Evolutionary conservation across 2,888 invertebrate genomes (phyloP).

Genomic region (Drosophila rellima): DNA sequence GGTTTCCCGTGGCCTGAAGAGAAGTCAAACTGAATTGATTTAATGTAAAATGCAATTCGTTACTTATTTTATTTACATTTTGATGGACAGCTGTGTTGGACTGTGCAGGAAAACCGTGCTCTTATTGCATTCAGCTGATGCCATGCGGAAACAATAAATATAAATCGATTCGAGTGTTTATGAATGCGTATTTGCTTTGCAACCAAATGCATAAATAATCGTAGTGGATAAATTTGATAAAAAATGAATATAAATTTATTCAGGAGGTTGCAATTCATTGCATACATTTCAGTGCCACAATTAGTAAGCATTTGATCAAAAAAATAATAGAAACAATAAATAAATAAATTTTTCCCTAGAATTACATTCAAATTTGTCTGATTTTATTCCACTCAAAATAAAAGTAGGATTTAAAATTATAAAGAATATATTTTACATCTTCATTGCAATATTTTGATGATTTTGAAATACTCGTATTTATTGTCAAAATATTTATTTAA

Average conservation of each 20-base stretch:
- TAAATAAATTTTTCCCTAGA: not conserved
- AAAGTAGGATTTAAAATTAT: not conserved
- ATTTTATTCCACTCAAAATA: not conserved
- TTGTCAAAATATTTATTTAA: slow-evolving; percentile 10
- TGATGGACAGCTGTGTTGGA: slow-evolving; percentile 40
- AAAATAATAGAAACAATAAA: not conserved
- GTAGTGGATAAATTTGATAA: slow-evolving; percentile 4
- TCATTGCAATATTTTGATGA: not conserved
- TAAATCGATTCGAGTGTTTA: slow-evolving; percentile 49
- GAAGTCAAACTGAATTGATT: slow-evolving; percentile 62
- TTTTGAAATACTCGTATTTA: not conserved
- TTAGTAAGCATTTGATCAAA: not conserved
- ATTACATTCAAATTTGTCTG: slow-evolving; percentile 4
- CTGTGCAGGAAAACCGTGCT: slow-evolving; percentile 7
- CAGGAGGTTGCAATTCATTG: slow-evolving; percentile 9
- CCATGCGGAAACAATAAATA: slow-evolving; percentile 49
- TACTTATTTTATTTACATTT: slow-evolving; percentile 51
- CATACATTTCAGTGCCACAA: slow-evolving; percentile 26
- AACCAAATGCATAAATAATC: slow-evolving; percentile 2
- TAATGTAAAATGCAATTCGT: slow-evolving; percentile 60
- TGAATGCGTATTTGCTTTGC: slow-evolving; percentile 24
- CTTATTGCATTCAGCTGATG: slow-evolving; percentile 30
- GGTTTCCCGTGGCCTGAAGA: slow-evolving; percentile 23
- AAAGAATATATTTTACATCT: not conserved
- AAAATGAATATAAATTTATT: slow-evolving; percentile 5